These are phyloP conservation scores for Spinibarbus caldwelli DNA, from an alignment of 2,797 vertebrate genomes.

Conservation along the genomic window DNA sequence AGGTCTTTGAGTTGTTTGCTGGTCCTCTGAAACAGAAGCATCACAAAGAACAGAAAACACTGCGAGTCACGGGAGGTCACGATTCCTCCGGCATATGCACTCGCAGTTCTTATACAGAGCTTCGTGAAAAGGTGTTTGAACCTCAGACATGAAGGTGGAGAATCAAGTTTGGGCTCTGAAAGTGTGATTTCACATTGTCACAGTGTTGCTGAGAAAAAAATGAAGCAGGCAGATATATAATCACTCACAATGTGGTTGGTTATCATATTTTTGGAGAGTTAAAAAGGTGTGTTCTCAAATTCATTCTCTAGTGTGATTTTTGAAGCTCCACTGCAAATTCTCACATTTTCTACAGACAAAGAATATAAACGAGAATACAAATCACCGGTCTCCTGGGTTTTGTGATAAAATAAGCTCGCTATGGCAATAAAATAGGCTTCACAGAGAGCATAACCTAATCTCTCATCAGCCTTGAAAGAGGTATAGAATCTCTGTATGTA, in stretches of 20 bases:
- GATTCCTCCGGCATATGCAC: not conserved
- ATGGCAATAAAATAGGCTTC: not conserved
- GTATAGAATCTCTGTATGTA: not conserved
- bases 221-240: not conserved
- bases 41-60: conserved; percentile 1
- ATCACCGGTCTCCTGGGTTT: not conserved
- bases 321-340: not conserved
- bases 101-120: not conserved
- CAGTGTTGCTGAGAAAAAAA: not conserved
- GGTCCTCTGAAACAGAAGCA: not conserved
- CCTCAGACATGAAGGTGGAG: not conserved
- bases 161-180: not conserved
- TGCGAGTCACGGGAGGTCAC: not conserved
- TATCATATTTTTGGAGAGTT: not conserved
- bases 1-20: no score
- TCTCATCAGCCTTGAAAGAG: not conserved
- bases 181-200: conserved; percentile 9
- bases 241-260: not conserved
- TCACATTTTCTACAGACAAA: not conserved
- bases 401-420: not conserved
- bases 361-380: not conserved
- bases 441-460: not conserved
- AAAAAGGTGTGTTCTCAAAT: not conserved
- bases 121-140: not conserved
- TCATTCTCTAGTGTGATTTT: not conserved